Conservation (phyloP, 2,888 invertebrate species). For the Brachylomia viminalis region DNA sequence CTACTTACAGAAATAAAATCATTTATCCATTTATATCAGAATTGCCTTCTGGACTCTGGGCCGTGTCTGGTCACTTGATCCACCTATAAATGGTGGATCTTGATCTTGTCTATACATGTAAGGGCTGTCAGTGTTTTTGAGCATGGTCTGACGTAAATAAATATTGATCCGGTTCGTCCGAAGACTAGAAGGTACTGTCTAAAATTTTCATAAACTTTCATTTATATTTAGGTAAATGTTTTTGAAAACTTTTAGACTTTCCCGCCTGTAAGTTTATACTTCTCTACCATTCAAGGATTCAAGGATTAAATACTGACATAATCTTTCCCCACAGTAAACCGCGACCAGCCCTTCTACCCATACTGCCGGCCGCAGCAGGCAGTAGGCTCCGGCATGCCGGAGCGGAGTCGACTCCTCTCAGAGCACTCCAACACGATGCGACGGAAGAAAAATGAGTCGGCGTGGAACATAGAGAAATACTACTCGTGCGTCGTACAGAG, state of each 20-base stretch:
- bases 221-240: background rate
- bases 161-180: background rate
- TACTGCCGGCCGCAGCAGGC: slow-evolving; percentile 84
- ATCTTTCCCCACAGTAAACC: slow-evolving; percentile 71
- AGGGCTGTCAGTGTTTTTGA: background rate
- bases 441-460: slow-evolving; percentile 93
- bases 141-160: background rate
- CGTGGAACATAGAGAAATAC: slow-evolving; percentile 93
- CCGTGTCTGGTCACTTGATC: background rate
- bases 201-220: background rate
- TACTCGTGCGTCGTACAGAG: slow-evolving; percentile 93
- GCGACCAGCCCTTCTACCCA: slow-evolving; percentile 82
- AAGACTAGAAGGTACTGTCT: background rate
- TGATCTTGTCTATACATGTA: background rate
- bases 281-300: background rate
- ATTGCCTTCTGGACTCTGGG: background rate
- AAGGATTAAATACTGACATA: background rate
- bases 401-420: slow-evolving; percentile 91
- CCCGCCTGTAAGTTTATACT: background rate
- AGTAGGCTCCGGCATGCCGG: too few species aligned
- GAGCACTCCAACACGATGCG: slow-evolving; percentile 91
- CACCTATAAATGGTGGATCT: background rate
- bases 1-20: too few species aligned
- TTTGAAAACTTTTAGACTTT: background rate
- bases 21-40: background rate